Percentiles rank a stretch among this genome's conserved stretches.
Conservation (phyloP, 2,797 vertebrate genomes). For the Botia almorhae region DNA sequence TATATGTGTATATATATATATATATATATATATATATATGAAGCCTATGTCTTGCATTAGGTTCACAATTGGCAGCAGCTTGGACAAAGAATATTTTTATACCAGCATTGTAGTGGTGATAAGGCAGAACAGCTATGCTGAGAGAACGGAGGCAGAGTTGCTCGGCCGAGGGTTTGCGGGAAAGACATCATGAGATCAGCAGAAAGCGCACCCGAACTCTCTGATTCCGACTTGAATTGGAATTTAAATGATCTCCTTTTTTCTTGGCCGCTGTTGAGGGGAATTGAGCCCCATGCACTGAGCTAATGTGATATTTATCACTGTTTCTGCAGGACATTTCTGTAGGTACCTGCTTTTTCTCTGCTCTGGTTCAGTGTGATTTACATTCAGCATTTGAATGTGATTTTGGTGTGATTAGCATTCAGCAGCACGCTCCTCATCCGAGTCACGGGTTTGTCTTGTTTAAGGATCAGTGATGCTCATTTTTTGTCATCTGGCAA, state of each 20-base stretch:
- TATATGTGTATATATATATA: too few relatives aligned
- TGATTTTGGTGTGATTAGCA: too few relatives aligned
- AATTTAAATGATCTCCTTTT: conserved; percentile 42
- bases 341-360: conserved; percentile 20
- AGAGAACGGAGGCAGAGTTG: neutral
- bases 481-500: neutral
- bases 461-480: neutral
- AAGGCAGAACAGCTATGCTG: neutral
- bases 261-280: conserved; percentile 23
- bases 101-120: neutral
- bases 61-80: neutral
- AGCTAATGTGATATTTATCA: conserved; percentile 52
- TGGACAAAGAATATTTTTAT: neutral
- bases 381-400: neutral
- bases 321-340: conserved; percentile 29
- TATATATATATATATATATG: neutral
- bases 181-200: conserved; percentile 18
- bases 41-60: neutral
- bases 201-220: conserved; percentile 8
- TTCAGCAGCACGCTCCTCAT: neutral
- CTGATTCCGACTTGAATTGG: conserved; percentile 29
- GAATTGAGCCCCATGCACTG: conserved; percentile 34
- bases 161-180: conserved; percentile 6
- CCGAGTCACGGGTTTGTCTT: neutral
- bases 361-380: neutral